Conservation (phyloP, 1,140 invertebrate species). For the Acromyrmex heyeri region DNA sequence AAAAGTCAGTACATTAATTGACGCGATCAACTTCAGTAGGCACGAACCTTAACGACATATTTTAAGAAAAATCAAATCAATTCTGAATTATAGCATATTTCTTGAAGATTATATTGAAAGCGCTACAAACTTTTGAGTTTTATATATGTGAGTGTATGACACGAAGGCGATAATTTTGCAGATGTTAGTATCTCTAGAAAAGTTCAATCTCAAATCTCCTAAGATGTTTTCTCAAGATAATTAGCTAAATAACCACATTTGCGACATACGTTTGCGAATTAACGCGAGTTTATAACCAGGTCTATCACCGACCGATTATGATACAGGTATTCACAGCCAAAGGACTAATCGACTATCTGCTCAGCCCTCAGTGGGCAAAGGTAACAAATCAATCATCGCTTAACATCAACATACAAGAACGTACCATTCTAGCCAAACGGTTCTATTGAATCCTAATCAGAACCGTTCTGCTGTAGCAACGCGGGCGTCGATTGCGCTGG, state of each 20-base stretch:
- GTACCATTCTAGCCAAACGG: slow-evolving; percentile 27
- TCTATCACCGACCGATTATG: neutral
- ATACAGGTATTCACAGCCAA: slow-evolving; percentile 19
- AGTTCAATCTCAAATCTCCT: neutral
- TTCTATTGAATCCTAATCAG: slow-evolving; percentile 81
- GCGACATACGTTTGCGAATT: neutral
- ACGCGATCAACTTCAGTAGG: no score
- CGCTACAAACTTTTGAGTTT: neutral
- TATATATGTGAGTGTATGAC: neutral
- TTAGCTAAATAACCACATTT: neutral
- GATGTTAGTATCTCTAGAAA: neutral
- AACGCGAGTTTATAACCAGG: neutral
- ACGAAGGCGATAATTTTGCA: neutral
- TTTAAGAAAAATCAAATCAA: no score
- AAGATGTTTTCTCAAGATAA: neutral
- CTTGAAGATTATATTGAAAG: neutral
- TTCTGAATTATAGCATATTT: neutral
- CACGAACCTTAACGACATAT: no score
- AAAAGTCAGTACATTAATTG: no score
- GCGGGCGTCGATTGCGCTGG: slow-evolving; percentile 83
- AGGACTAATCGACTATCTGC: slow-evolving; percentile 25
- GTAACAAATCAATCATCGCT: slow-evolving; percentile 50
- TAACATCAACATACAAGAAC: slow-evolving; percentile 54
- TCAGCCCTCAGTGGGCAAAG: slow-evolving; percentile 15
- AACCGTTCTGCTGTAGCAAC: slow-evolving; percentile 84